Base-by-base conservation (phyloP, 2,888 invertebrate species). In the Proisotoma minuta region DNA sequence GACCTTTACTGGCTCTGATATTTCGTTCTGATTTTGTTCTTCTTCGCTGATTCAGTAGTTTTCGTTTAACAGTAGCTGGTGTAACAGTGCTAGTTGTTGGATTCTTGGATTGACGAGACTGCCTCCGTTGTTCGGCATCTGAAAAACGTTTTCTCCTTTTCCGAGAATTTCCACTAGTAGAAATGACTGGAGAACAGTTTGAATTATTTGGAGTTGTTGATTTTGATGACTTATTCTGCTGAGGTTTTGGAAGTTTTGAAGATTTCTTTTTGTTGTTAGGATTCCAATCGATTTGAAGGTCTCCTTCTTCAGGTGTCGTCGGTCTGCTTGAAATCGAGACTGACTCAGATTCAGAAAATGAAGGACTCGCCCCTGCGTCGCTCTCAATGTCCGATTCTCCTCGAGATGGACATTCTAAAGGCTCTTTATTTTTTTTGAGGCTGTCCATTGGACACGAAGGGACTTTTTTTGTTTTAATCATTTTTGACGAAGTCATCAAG, bases 21-120 rank as follows among this genome's bases (percentile, higher is more conserved):
- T 68, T 68, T 24, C 68, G 52, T 24, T 68, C 65, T 3, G 68
- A 68, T 50, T 65, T 61, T 1, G 68, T 68, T 26, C 68, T 59
- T 20, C 68, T 29, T 24, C 65, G 56, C 40, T 65, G 63, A 48
- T 63, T 65, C n/a, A 63, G 51, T 59, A 10, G 49, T 28, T n/a
- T 64, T 57, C 53, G 15, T 10, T 15, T 12, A 18, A 18, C 18
- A 48, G 22, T 20, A 22, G 27, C 18, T 20, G 8, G 22, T 8
- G 5, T 24, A 4, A 4, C 50, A 22, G 8, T 10, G 3, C 23
- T 5, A 20, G 15, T 15, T 47, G 40, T 48, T 22, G 28, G 23
- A 22, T 23, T 10, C 3, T 20, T 22, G 40, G n/a, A 3, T 20
- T 12, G 24, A 20, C 40, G 34, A 23, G 22, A 26, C n/a, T n/a